Base-by-base conservation (phyloP, 2,797 vertebrate genomes). In the Lepilemur septentrionalis region DNA sequence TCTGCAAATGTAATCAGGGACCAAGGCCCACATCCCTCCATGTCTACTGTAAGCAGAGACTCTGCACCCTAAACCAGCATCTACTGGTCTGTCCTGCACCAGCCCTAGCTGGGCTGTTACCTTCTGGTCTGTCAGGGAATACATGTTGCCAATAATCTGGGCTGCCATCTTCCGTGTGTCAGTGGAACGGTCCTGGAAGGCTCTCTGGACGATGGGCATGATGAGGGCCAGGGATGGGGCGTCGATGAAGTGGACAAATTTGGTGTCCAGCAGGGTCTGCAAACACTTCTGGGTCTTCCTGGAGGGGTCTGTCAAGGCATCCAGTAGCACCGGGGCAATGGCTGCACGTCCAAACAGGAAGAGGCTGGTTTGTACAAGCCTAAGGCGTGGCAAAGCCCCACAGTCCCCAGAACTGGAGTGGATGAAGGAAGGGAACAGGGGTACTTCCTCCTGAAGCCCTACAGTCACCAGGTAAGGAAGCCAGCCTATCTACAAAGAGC, bases 101-200 rank as follows among this genome's bases (percentile, higher is more conserved):
- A 72, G 38, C 76, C 59, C 89, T 48, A 11, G 30, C 11, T 4
- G 14, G 28, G 35, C 7, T 20, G 38, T 59, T 96, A 99, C 99
- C 99, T 99, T 99, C 98, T 99, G 99, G 97, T 99, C 99, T 0
- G 99, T 99, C 87, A 99, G 99, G 9, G 99, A 99, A 98, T 99
- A 99, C 99, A 99, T 99, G 99, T 99, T 99, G 96, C 99, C 99
- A 65, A 99, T 99, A 96, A 99, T 99, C 98, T 99, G 99, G 32
- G 99, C 99, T 0, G 99, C 99, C 99, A 99, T 99, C 98, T 99
- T 99, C 97, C 99, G 99, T 0, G 99, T 99, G 98, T 99, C 99
- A 0, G 99, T 99, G 97, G 99, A 99, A 63, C 99, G 99, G 97
- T 99, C 99, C 97, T 99, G 99, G 98, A 99, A 99, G 96, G 99